Evolutionary conservation across 2,888 invertebrate species (phyloP), one percentile per base, ranked within the genome.

Genomic region (Amaurobius ferox): DNA sequence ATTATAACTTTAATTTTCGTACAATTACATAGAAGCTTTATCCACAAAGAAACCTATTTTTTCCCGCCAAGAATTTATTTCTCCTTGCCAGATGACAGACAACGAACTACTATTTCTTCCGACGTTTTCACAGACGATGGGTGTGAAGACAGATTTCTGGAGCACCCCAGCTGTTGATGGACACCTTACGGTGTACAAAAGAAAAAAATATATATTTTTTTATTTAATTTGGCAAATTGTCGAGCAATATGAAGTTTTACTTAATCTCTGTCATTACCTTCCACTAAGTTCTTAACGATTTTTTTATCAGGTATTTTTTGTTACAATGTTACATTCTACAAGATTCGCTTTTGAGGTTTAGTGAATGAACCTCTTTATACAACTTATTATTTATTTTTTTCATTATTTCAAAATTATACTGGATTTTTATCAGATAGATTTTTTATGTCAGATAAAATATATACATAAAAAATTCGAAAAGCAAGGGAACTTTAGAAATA

Each of bases 81-180:
- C 23, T 55, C 55, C 23, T 55, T 55, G 55, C 55, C 55, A 55
- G 55, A 19, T 55, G 19, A 55, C 19, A 55, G 23, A 55, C 55
- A 55, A 55, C 55, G 55, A 55, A 55, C 55, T 55, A 23, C 55
- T 55, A 55, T 55, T 55, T 23, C 55, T 7, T 16, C 1, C 55
- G 55, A 55, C 23, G 55, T 55, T 55, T 55, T 55, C 55, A 3
- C 55, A 55, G 55, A 55, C 55, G 55, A 55, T 55, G 55, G 55
- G 55, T 23, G 55, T 55, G 55, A 55, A 55, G 55, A 55, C 55
- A 55, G 55, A 55, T 55, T 55, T 23, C 23, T 55, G 23, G 55
- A 55, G 55, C 55, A 55, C 55, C 55, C 23, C 55, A 55, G 55
- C 55, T 55, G 55, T 55, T 55, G 55, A 55, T 55, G 23, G 55